Conservation (phyloP, 2,113 vertebrate species). For the Phylloscopus whistleri region DNA sequence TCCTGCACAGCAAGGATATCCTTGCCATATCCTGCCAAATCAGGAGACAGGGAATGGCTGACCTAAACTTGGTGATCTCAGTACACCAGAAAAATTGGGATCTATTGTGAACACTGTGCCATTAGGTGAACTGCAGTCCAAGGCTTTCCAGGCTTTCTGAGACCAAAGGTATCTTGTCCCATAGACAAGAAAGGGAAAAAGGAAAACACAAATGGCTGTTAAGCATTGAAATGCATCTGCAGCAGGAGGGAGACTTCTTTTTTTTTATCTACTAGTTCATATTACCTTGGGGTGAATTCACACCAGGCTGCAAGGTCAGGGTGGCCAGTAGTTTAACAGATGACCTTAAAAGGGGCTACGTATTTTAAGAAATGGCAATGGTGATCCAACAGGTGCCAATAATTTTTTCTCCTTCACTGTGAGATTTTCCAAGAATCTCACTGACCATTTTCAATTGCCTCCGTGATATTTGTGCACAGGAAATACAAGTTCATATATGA, state of each 20-base stretch:
- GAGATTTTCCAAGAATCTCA: neutral
- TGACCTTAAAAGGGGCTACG: neutral
- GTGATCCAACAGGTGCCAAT: neutral
- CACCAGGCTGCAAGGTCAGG: conserved; percentile 8
- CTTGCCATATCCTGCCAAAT: too few relatives aligned
- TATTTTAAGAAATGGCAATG: conserved; percentile 37
- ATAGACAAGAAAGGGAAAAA: neutral
- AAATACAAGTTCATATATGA: neutral
- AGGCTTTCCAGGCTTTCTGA: neutral
- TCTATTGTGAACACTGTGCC: neutral
- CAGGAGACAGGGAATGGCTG: neutral
- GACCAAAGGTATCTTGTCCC: neutral
- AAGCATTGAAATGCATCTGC: neutral
- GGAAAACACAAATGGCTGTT: neutral
- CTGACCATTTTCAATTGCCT: neutral
- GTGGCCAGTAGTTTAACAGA: neutral
- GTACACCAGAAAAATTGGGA: neutral
- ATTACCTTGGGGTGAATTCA: conserved; percentile 24
- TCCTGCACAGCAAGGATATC: neutral
- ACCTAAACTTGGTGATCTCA: neutral
- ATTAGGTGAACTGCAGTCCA: neutral
- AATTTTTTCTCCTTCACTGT: neutral
- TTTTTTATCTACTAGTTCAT: neutral
- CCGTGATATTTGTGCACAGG: rapidly evolving
- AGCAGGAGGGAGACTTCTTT: neutral